These are phyloP conservation scores for cattle (Bos taurus) DNA, from an alignment of 2,113 vertebrate species.

Conservation along the genomic window DNA sequence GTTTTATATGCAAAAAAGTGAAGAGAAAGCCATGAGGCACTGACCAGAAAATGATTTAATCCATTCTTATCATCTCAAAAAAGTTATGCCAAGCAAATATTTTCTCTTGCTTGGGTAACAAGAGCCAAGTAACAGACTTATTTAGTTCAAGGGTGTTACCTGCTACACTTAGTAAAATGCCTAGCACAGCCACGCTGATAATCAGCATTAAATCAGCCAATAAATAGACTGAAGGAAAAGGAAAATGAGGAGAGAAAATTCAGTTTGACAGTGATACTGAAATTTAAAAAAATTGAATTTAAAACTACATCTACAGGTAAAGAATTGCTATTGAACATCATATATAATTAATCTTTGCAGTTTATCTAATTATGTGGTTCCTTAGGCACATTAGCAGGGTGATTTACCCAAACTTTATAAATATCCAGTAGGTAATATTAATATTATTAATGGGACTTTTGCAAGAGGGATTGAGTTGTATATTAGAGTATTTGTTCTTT, in stretches of 20 bases:
- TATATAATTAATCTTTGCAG: neutral
- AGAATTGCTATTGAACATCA: neutral
- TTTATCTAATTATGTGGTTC: neutral
- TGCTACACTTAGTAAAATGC: neutral
- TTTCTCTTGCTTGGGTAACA: neutral
- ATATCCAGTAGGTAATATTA: neutral
- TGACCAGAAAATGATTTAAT: neutral
- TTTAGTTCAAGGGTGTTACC: neutral
- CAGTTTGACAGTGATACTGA: neutral
- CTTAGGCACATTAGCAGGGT: neutral
- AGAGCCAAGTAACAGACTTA: neutral
- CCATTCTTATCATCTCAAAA: neutral
- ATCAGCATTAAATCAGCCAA: neutral
- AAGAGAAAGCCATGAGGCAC: neutral
- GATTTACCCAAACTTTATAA: neutral
- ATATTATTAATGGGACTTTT: neutral
- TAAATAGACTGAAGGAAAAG: neutral
- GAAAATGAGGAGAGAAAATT: neutral
- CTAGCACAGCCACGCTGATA: neutral
- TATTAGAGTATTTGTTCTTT: neutral
- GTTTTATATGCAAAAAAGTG: neutral
- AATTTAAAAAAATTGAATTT: neutral
- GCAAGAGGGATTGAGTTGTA: neutral
- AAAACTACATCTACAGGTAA: neutral
- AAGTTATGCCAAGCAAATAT: neutral